These are phyloP conservation scores for Hippopotamus amphibius DNA, from an alignment of 2,113 vertebrate genomes.

Conservation along the genomic window DNA sequence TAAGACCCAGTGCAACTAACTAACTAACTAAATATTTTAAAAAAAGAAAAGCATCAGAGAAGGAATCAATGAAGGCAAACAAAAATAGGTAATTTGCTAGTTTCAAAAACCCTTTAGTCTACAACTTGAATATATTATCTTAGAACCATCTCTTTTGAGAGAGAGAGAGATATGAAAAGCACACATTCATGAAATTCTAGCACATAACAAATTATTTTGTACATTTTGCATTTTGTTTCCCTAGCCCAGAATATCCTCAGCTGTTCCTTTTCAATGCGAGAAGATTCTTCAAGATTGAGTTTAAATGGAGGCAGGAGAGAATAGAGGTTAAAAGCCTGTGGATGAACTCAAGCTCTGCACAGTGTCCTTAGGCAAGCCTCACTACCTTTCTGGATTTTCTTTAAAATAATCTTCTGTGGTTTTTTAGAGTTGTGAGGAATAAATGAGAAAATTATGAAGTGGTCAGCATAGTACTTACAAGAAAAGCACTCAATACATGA, in stretches of 20 bases:
- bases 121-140: not conserved
- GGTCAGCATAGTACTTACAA: not conserved
- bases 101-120: not conserved
- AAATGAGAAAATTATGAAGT: not conserved
- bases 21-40: no score
- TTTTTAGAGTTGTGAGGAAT: conserved; percentile 28
- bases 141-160: not conserved
- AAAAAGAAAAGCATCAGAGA: not conserved
- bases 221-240: not conserved
- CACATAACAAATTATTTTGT: not conserved
- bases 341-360: not conserved
- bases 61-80: conserved; percentile 1
- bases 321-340: not conserved
- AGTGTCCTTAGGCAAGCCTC: not conserved
- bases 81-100: not conserved
- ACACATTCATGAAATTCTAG: conserved; percentile 15
- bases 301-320: not conserved
- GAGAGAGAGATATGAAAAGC: not conserved
- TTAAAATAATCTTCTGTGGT: not conserved
- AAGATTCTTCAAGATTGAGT: conserved; percentile 4
- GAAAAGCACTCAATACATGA: not conserved
- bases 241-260: not conserved
- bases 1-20: no score
- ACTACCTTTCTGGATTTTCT: not conserved
- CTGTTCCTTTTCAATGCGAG: not conserved